Base-by-base conservation (phyloP, 1,140 invertebrate species). In the Helicoverpa armigera region DNA sequence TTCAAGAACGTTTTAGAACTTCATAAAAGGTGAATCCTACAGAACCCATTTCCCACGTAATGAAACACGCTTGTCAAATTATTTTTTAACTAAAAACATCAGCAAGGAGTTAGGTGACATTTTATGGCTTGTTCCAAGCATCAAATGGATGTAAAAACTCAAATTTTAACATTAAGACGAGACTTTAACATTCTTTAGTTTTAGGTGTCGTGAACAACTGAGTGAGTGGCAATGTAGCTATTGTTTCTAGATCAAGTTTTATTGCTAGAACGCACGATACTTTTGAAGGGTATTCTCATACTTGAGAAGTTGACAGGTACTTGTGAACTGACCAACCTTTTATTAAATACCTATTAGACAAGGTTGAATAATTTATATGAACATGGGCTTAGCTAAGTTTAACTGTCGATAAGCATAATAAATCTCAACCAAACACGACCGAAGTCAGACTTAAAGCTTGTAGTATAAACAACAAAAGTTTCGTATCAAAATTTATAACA, bases 41-140 rank as follows among this genome's bases (percentile, higher is more conserved):
- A 31, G 61, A 77, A 77, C 75, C 61, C 13, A 18, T 48, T n/a
- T 16, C 29, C 65, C 12, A 10, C n/a, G 31, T 16, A 31, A 10
- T 35, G 18, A 29, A 61, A 18, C 31, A 29, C 16, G 35, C 31
- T 69, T 70, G 53, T 10, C 63, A 56, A 43, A 13, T 69, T 79
- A 70, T 69, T 70, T 77, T 79, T 79, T 58, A 70, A 70, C 51
- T 4, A 81, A 31, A 75, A 72, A 75, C 72, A 50, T 81, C 53
- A 58, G 35, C 1, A 13, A 18, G 51, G 72, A 80, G 72, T 76
- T 69, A 75, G 79, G 80, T 82, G 82, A 86, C 83, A 85, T 90
- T 90, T 91, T 90, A 91, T 90, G 87, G 84, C 87, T 89, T 91
- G 87, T 90, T 88, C 85, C 70, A 73, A 85, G 48, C 76, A 70